Evolutionary conservation across 2,888 invertebrate genomes (phyloP).

Genomic region (Catocala sponsa): DNA sequence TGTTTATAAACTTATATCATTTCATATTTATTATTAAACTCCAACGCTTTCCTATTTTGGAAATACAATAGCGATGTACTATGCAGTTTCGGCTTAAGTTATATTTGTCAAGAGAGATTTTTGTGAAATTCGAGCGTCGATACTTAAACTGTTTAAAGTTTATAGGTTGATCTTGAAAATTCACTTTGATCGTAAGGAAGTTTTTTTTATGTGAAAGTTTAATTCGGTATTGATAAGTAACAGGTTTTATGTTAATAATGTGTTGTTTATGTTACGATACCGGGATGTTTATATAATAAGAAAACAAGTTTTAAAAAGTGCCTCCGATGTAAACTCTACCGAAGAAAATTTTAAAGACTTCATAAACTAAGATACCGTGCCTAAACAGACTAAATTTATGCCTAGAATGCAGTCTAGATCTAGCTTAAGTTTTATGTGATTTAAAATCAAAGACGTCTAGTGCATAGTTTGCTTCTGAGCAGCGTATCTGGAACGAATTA

Average conservation of each 20-base stretch:
- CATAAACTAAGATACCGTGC: no score
- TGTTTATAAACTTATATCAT: slow-evolving; percentile 61
- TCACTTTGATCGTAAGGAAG: slow-evolving; percentile 16
- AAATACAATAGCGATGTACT: neutral
- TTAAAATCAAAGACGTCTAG: neutral
- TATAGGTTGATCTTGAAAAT: slow-evolving; percentile 21
- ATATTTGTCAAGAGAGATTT: slow-evolving; percentile 29
- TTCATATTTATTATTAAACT: slow-evolving; percentile 5
- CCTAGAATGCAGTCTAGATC: no score
- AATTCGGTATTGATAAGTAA: slow-evolving; percentile 3
- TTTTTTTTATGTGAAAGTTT: slow-evolving; percentile 9
- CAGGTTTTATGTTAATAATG: slow-evolving; percentile 3
- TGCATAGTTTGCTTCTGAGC: slow-evolving; percentile 17
- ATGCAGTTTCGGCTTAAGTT: neutral
- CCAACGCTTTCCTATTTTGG: neutral
- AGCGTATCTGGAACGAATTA: slow-evolving; percentile 39
- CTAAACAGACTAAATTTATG: no score
- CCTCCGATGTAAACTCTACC: neutral
- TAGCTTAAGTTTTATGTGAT: neutral
- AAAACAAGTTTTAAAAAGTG: neutral
- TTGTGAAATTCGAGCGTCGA: slow-evolving; percentile 35
- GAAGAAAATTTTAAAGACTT: no score
- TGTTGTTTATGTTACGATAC: neutral
- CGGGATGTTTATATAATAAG: no score
- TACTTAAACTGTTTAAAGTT: slow-evolving; percentile 42